Base-by-base conservation (phyloP, 1,140 invertebrate genomes). In the Nymphalis io region DNA sequence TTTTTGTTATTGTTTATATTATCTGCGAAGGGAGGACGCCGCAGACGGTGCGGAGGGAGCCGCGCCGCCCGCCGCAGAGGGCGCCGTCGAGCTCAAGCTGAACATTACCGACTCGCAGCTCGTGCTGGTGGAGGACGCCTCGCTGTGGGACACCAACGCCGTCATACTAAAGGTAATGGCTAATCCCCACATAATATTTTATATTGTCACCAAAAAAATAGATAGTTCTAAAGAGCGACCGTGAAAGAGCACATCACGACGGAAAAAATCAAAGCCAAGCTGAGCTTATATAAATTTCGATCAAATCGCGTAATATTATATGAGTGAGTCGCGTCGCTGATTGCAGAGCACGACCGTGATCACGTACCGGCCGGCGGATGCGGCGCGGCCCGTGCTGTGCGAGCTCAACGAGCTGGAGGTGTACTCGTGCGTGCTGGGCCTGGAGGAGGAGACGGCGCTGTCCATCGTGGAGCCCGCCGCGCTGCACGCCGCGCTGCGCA, bases 61-160 rank as follows among this genome's bases (percentile, higher is more conserved):
- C 15, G 61, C 23, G 74, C 69, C 78, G 44, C 16, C 8, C 33
- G 68, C 44, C 48, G 48, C 63, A 5, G 73, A 4, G 15, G 73
- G 64, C 66, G 67, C 23, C 62, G 75, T 15, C 83, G 97, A 98
- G 88, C 89, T 99, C 16, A 98, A 98, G 88, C 92, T 99, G 4
- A 99, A 99, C 91, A 95, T 99, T 3, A 98, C 97, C 0, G 97
- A 99, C 85, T 99, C 98, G 1, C 98, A 99, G 92, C 92, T 99
- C 23, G 97, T 99, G 21, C 92, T 99, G 5, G 96, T 99, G 0
- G 98, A 99, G 89, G 95, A 99, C 82, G 95, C 96, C 3, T 95
- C 96, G 3, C 92, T 96, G 0, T 94, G 94, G 91, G 98, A 99
- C 86, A 96, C 98, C 0, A 98, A 98, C 90, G 97, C 98, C 27